Evolutionary conservation across 2,797 vertebrate species (phyloP).

Genomic region (Semaprochilodus insignis): DNA sequence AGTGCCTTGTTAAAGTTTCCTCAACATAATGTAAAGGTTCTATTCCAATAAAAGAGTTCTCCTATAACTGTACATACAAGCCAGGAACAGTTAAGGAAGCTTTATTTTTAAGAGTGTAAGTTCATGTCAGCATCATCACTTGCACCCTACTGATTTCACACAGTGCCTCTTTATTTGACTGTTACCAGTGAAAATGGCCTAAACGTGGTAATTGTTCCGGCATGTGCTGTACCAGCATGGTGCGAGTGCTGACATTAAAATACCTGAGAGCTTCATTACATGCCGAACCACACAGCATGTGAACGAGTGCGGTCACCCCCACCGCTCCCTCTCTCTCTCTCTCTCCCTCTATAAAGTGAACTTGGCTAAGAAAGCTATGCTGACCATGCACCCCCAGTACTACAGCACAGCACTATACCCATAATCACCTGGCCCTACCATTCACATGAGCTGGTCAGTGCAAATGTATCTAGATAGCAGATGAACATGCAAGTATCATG

Average conservation of each 20-base stretch:
- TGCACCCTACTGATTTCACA: background rate
- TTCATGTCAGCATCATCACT: conserved; percentile 9
- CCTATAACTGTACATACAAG: background rate
- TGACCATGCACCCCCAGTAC: background rate
- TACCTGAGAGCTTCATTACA: conserved; percentile 41
- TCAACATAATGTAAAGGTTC: too few relatives aligned
- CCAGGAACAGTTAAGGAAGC: background rate
- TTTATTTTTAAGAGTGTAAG: background rate
- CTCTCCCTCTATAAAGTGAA: background rate
- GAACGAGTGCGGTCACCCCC: conserved; percentile 9
- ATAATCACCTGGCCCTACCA: background rate
- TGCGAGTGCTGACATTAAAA: conserved; percentile 28
- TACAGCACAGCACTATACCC: background rate
- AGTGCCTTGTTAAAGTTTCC: too few relatives aligned
- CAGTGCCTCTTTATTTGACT: background rate
- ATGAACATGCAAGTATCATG: too few relatives aligned
- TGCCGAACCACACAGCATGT: conserved; percentile 26
- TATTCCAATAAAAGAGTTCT: background rate
- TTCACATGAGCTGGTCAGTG: background rate
- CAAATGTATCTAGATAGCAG: background rate
- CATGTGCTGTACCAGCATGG: conserved; percentile 37
- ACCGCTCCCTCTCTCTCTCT: background rate
- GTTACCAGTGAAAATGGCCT: background rate
- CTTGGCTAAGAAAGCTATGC: background rate
- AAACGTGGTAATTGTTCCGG: conserved; percentile 39